Base-by-base conservation (phyloP, 2,113 vertebrate species). In the Taxidea taxus region DNA sequence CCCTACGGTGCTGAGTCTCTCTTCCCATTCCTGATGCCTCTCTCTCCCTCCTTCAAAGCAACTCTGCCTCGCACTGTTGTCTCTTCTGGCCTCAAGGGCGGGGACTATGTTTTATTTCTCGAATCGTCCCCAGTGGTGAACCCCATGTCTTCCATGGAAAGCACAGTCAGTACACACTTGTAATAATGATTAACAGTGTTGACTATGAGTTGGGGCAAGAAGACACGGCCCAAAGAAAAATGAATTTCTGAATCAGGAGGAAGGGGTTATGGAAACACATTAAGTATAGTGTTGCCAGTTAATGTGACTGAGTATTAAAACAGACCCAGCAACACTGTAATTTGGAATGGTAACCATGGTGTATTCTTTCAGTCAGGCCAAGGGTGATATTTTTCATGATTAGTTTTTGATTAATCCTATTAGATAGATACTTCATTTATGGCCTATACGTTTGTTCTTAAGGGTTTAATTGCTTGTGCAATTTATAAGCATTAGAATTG, bases 401-500 rank as follows among this genome's bases (percentile, higher is more conserved):
- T 96, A 3, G 13, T 49, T 98, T 97, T 98, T 95, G 90, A 97
- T 98, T 98, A 98, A 98, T 98, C 80, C 95, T 96, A 90, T 95
- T 77, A 92, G 94, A 86, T 85, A 89, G 87, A 98, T 94, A 95
- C 97, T 95, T 97, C 96, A 85, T 94, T 94, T 98, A 90, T 37
- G 94, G 18, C 82, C 97, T 96, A 90, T 96, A 97, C 91, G 86
- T 97, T 97, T 97, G 97, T 97, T 96, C 95, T 97, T 90, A 87
- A 95, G 95, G 91, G 85, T 96, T 97, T 98, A 97, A 98, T 97
- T 98, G 97, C 95, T 90, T 91, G 87, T 89, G 39, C 93, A 97
- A 98, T 97, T 97, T 98, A 80, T 92, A 98, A 95, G 93, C 84
- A 93, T 97, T 98, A 96, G 92, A 96, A 85, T 92, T 97, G 97